These are phyloP conservation scores for Lithophane semibrunnea DNA, from an alignment of 2,888 invertebrate species.

Conservation along the genomic window DNA sequence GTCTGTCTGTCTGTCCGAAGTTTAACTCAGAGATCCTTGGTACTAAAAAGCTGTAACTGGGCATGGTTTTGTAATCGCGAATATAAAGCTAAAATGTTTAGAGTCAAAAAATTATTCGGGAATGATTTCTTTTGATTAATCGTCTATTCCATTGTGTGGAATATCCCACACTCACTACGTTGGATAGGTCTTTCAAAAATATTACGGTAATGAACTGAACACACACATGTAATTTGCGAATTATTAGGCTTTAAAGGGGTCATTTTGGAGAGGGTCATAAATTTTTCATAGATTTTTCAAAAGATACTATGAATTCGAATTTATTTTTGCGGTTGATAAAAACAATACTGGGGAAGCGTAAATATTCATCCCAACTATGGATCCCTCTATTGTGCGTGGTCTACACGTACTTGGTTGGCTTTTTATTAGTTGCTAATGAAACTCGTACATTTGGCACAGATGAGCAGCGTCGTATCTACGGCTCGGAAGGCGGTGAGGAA, in stretches of 20 bases:
- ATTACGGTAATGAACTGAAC: background rate
- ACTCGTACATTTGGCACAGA: slow-evolving; percentile 81
- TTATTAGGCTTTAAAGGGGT: no score
- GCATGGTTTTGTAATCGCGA: background rate
- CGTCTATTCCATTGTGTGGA: background rate
- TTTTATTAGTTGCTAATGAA: slow-evolving; percentile 13
- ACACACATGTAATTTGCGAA: no score
- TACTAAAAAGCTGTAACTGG: background rate
- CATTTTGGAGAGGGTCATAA: background rate
- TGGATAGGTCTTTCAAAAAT: background rate
- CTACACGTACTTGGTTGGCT: background rate
- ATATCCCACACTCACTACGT: background rate
- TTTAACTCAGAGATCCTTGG: background rate
- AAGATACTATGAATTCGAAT: background rate
- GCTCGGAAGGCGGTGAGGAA: slow-evolving; percentile 93
- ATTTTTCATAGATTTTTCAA: background rate
- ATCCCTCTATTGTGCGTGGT: background rate
- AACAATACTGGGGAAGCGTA: background rate
- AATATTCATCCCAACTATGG: background rate
- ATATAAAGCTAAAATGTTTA: background rate
- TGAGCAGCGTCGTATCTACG: slow-evolving; percentile 93
- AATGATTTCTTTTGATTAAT: background rate
- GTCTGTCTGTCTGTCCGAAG: background rate
- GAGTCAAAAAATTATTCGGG: no score
- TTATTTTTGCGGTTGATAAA: background rate